Conservation (phyloP, 2,888 invertebrate species). For the Rhaphigaster nebulosa region DNA sequence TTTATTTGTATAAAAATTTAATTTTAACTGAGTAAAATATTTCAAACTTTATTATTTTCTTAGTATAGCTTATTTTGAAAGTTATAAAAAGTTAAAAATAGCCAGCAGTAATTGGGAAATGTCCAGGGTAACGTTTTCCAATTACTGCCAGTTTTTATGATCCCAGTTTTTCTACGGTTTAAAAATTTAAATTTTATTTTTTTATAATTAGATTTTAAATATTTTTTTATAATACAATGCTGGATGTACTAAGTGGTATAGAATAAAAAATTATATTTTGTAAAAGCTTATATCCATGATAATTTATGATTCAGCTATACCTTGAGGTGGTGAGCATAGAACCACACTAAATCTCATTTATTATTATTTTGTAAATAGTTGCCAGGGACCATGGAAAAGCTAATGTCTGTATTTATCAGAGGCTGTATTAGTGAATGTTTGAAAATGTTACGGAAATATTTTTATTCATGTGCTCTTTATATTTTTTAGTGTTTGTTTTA, state of each 20-base stretch:
- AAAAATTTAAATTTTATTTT: slow-evolving; percentile 14
- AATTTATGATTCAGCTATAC: neutral
- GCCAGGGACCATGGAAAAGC: neutral
- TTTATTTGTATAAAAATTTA: neutral
- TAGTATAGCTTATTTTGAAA: neutral
- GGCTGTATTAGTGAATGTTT: neutral
- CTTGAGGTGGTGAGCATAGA: neutral
- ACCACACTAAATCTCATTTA: neutral
- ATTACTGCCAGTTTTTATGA: too few species aligned
- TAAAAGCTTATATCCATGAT: neutral
- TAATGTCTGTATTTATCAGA: neutral
- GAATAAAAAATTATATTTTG: neutral
- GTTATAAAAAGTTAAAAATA: neutral
- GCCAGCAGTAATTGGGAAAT: neutral
- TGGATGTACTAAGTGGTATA: neutral
- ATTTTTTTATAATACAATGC: neutral
- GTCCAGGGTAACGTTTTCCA: too few species aligned
- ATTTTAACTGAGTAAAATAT: too few species aligned
- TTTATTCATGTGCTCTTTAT: neutral
- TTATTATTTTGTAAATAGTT: neutral
- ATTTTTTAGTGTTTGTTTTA: neutral
- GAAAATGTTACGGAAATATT: neutral
- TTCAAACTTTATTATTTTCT: too few species aligned
- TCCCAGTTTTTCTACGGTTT: neutral
- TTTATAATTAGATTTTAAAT: slow-evolving; percentile 22